Evolutionary conservation across 1,140 invertebrate genomes (phyloP).

Genomic region (Conopomorpha cramerella): DNA sequence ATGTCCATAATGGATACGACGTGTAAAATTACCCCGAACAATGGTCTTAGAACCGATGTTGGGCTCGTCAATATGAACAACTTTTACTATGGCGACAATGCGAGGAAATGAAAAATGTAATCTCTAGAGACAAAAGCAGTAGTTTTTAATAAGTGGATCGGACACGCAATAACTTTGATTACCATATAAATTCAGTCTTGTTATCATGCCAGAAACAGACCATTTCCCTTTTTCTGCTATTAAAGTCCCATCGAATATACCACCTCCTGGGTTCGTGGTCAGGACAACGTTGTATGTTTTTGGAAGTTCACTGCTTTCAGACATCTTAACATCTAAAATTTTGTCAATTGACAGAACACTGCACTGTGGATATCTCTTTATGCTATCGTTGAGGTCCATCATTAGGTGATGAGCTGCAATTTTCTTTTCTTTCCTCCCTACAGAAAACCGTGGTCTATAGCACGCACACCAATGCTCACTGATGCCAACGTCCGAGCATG

Average conservation of each 20-base stretch:
- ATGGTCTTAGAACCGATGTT: no score
- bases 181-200: conserved; percentile 74
- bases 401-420: conserved; percentile 59
- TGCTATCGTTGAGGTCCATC: conserved; percentile 63
- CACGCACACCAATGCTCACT: conserved; percentile 81
- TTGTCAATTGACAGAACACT: conserved; percentile 47
- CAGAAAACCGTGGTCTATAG: conserved; percentile 53
- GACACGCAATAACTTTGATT: conserved; percentile 74
- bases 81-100: no score
- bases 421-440: conserved; percentile 40
- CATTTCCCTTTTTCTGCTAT: conserved; percentile 26
- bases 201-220: conserved; percentile 66
- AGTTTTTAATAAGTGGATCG: conserved; percentile 71
- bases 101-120: conserved; percentile 12
- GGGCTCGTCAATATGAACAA: no score
- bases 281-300: conserved; percentile 67
- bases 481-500: conserved; percentile 72
- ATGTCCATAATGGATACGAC: no score
- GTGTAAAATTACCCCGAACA: no score
- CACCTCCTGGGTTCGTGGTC: conserved; percentile 67
- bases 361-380: conserved; percentile 64
- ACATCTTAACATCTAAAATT: conserved; percentile 51
- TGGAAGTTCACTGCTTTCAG: conserved; percentile 13
- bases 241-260: conserved; percentile 72
- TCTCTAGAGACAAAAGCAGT: conserved; percentile 66